Percentiles rank a stretch among this genome's conserved stretches.
Evolutionary conservation across 1,140 invertebrate species (phyloP).

Genomic region (Gryon sp.): DNA sequence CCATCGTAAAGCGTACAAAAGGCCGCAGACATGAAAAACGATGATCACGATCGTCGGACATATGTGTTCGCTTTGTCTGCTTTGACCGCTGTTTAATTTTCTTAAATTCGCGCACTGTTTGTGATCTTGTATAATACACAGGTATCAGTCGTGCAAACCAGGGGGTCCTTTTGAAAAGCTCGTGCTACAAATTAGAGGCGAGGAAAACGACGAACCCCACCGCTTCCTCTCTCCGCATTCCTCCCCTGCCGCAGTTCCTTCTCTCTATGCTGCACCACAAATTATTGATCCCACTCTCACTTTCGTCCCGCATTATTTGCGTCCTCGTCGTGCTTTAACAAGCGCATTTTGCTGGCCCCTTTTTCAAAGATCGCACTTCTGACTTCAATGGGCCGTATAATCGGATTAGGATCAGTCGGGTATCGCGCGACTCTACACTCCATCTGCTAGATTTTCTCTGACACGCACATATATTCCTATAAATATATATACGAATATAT

Average conservation of each 20-base stretch:
- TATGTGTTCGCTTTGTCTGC: constrained; percentile 21
- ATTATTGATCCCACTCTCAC: constrained; percentile 71
- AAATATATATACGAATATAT: too few relatives aligned
- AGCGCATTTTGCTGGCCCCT: constrained; percentile 72
- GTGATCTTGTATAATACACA: constrained; percentile 8
- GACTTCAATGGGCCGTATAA: constrained; percentile 79
- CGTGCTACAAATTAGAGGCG: constrained; percentile 67
- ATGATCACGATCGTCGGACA: constrained; percentile 17
- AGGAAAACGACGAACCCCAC: constrained; percentile 71
- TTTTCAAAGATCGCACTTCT: constrained; percentile 78
- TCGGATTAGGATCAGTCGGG: constrained; percentile 76
- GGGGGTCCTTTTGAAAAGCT: constrained; percentile 44
- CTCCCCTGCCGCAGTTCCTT: too few relatives aligned
- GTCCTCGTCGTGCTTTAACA: constrained; percentile 70
- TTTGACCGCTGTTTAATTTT: constrained; percentile 49
- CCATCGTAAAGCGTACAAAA: constrained; percentile 14
- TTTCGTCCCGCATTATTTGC: constrained; percentile 36
- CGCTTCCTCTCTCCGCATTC: too few relatives aligned
- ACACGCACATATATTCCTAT: too few relatives aligned
- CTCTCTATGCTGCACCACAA: constrained; percentile 66
- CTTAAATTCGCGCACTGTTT: constrained; percentile 55
- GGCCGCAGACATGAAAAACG: constrained; percentile 4
- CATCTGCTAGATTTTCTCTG: constrained; percentile 71
- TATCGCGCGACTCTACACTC: constrained; percentile 65
- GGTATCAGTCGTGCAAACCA: background rate